phyloP scores from a whole-genome alignment of 2,113 vertebrate species.

The Plecturocebus donacophilus region DNA sequence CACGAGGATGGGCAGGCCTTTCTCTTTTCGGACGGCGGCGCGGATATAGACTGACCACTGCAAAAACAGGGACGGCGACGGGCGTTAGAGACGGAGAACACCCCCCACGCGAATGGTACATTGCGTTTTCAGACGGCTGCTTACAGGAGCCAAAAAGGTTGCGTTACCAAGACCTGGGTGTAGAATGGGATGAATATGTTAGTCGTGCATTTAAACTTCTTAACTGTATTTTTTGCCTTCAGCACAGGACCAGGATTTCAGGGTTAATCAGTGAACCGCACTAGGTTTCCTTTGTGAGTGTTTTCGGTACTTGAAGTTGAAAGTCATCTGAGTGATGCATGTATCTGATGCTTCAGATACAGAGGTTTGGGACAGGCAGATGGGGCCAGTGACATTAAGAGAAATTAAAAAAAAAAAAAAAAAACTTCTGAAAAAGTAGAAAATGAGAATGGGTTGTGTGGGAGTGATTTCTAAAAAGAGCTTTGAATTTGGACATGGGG shows the following conservation, averaged over 20 bases:
- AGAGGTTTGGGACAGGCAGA: not conserved
- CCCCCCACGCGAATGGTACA: fast-evolving
- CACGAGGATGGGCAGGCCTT: slow-evolving; percentile 97
- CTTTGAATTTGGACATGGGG: not conserved
- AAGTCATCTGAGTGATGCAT: not conserved
- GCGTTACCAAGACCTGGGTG: slow-evolving; percentile 11
- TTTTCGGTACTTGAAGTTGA: not conserved
- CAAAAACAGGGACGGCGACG: slow-evolving; percentile 57
- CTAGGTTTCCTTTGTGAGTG: not conserved
- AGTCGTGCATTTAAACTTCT: not conserved
- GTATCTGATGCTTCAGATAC: not conserved
- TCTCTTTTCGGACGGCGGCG: slow-evolving; percentile 97
- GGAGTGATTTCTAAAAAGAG: not conserved
- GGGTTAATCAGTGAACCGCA: not conserved
- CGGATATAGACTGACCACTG: slow-evolving; percentile 99
- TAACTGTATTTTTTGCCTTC: not conserved
- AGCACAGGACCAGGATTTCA: not conserved
- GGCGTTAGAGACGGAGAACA: not conserved
- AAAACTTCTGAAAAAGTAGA: not conserved
- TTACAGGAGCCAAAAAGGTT: not conserved
- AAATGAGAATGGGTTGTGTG: not conserved
- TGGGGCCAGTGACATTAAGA: not conserved
- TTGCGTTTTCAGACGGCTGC: not conserved
- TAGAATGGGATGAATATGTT: not conserved
- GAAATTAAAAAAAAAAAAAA: not conserved